Evolutionary conservation across 2,888 invertebrate species (phyloP), one percentile per base, ranked within the genome.

Genomic region (Tipula unca): DNA sequence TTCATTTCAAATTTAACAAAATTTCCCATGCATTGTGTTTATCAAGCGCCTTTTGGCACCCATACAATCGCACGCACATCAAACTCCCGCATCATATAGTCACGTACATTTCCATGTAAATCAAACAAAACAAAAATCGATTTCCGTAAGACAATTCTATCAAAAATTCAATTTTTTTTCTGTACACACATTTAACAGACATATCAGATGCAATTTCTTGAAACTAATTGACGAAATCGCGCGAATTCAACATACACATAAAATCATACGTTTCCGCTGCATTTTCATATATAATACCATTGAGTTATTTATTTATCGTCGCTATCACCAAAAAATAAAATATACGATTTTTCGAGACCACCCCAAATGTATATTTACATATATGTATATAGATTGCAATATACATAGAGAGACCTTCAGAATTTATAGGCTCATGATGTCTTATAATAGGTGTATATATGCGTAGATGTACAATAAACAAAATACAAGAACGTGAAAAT

Each of bases 401-500:
- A 69, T 69, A 32, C 6, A 6, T 32, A 48, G 5, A 17, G 25
- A 69, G 25, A 69, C 69, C 69, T 69, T 69, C 69, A 69, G 69
- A 69, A n/a, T 69, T 69, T 69, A 69, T 69, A 69, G 69, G 69
- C 69, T 69, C 69, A 69, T 69, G 25, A 69, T 69, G 69, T 69
- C 69, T 13, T 69, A 20, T 17, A 17, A 48, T 14, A 42, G 17
- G 17, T 3, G 48, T 39, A 20, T 48, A 48, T 25, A 6, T 6
- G 32, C 32, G 32, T 48, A 48, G n/a, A n/a, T 48, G 8, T 17
- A 48, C 48, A 48, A 1, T 6, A 32, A 32, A 48, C 0, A 48
- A 48, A 48, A 48, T 5, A 48, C 4, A 69, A 14, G 10, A 69
- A 69, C 69, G 69, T 69, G 69, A 69, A 69, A 69, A 69, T 25